phyloP scores from a whole-genome alignment of 2,888 invertebrate species.

The Atrina japonica region DNA sequence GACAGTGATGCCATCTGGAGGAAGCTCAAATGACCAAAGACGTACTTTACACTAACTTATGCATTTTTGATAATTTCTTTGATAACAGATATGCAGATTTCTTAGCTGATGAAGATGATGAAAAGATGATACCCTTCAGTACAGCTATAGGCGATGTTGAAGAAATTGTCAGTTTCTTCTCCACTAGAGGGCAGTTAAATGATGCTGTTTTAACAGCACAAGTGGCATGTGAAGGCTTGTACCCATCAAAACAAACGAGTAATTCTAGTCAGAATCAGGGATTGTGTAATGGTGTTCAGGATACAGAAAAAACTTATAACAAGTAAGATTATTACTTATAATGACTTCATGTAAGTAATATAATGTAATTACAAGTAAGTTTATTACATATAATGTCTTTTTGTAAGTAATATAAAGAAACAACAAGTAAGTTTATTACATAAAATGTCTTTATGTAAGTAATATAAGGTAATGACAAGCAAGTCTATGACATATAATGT shows the following conservation, averaged over 20 bases:
- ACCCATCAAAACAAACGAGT: constrained; percentile 6
- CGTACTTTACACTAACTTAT: too few relatives aligned
- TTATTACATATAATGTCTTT: too few relatives aligned
- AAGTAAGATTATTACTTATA: constrained; percentile 35
- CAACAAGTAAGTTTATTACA: too few relatives aligned
- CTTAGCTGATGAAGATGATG: constrained; percentile 74
- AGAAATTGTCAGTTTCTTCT: constrained; percentile 68
- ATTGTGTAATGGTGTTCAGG: constrained; percentile 27
- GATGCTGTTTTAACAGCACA: constrained; percentile 76
- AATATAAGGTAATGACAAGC: too few relatives aligned
- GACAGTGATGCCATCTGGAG: too few relatives aligned
- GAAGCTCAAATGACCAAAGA: too few relatives aligned
- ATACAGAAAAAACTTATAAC: constrained; percentile 18
- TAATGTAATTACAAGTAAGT: too few relatives aligned
- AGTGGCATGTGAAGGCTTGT: constrained; percentile 69
- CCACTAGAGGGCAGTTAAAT: constrained; percentile 67
- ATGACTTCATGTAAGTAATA: too few relatives aligned
- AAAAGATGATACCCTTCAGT: constrained; percentile 74
- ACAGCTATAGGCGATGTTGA: constrained; percentile 75
- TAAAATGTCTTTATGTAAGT: too few relatives aligned
- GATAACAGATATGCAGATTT: constrained; percentile 71
- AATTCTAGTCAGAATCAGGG: neutral
- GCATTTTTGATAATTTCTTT: constrained; percentile 9
- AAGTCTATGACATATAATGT: too few relatives aligned
- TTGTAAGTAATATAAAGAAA: too few relatives aligned